Evolutionary conservation across 2,888 invertebrate species (phyloP).

Genomic region (Cantharis nigra): DNA sequence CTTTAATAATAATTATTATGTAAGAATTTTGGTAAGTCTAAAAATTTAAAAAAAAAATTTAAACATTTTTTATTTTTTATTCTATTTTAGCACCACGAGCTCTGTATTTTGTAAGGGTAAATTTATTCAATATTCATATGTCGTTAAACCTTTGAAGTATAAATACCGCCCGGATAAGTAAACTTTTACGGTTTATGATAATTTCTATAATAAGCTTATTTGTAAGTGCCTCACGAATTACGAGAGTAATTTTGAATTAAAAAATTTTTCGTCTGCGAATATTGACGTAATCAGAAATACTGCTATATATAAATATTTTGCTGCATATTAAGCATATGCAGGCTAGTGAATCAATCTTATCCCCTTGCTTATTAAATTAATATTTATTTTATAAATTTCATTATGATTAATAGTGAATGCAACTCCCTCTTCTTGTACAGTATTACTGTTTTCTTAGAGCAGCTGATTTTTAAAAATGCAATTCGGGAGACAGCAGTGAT

Average conservation of each 20-base stretch:
- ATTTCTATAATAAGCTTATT: conserved; percentile 7
- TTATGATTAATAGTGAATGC: background rate
- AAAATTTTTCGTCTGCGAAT: background rate
- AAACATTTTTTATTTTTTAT: background rate
- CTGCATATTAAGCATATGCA: background rate
- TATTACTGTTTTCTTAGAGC: background rate
- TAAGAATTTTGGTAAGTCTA: no score
- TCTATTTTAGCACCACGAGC: background rate
- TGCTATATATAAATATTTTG: background rate
- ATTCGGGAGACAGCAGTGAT: background rate
- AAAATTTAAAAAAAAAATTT: no score
- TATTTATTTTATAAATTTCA: background rate
- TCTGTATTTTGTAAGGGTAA: background rate
- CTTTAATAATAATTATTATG: no score
- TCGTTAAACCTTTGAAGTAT: background rate
- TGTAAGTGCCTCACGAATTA: conserved; percentile 9
- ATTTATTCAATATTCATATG: background rate
- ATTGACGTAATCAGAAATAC: background rate
- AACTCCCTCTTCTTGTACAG: background rate
- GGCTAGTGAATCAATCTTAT: background rate
- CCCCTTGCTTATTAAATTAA: background rate
- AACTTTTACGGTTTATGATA: conserved; percentile 7
- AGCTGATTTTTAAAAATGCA: background rate
- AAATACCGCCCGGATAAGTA: background rate
- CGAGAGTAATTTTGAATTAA: background rate